Evolutionary conservation across 2,113 vertebrate species (phyloP).

Genomic region (Rhineura floridana): DNA sequence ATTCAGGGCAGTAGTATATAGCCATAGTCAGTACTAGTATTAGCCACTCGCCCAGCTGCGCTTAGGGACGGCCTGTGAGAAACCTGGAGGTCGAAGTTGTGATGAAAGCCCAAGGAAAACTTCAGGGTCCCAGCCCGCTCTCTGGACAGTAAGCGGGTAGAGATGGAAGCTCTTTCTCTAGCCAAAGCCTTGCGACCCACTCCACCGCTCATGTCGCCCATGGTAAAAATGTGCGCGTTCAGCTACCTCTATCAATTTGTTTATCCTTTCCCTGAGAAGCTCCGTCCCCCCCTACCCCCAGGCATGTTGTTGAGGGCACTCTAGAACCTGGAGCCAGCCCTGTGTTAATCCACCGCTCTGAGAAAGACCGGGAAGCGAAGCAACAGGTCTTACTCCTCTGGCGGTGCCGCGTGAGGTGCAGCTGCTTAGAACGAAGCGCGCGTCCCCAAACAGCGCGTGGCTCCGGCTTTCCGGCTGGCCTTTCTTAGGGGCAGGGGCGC

Average conservation of each 20-base stretch:
- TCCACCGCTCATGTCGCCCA: background rate
- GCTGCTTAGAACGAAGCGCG: background rate
- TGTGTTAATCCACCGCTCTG: background rate
- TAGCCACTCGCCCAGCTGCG: background rate
- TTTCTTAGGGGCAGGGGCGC: background rate
- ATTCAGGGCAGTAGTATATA: too few relatives aligned
- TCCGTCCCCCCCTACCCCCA: too few relatives aligned
- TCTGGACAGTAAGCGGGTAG: too few relatives aligned
- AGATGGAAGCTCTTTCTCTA: background rate
- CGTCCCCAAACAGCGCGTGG: constrained; percentile 5
- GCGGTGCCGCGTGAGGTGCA: background rate
- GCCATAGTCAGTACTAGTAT: too few relatives aligned
- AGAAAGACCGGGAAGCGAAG: background rate
- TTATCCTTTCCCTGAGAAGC: background rate
- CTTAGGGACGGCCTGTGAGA: too few relatives aligned
- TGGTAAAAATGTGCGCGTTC: background rate
- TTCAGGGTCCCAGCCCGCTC: too few relatives aligned
- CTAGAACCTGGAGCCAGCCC: background rate
- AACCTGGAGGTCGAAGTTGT: too few relatives aligned
- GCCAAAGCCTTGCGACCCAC: too few relatives aligned
- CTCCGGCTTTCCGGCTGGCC: background rate
- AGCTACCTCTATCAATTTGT: background rate
- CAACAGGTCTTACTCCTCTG: background rate
- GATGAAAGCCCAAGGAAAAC: too few relatives aligned
- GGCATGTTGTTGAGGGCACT: background rate